Evolutionary conservation across 2,888 invertebrate genomes (phyloP), one percentile per base, ranked within the genome.

Genomic region (Apodemia zela): DNA sequence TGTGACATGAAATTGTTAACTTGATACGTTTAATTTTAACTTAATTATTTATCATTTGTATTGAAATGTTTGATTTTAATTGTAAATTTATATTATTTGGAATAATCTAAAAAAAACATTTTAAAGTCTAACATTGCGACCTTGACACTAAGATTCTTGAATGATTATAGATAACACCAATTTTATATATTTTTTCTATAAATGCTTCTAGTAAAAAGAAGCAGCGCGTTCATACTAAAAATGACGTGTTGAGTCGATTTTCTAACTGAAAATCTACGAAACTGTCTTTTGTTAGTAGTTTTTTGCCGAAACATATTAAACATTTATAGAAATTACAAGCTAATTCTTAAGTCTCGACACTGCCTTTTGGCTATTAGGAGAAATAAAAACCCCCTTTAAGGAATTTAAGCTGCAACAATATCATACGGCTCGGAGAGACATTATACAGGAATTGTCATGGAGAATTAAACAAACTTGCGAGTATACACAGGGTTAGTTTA

Each of bases 201-300:
- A 58, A 61, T 33, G 47, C 42, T 57, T 62, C 51, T 18, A 42
- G 58, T 62, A 58, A 45, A 62, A 57, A 13, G 58, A 8, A 49
- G 59, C 58, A 29, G 51, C 62, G 25, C 21, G 54, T 54, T 51
- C 51, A 25, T 59, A 60, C 33, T 58, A 65, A 42, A 51, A 18
- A 61, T 58, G 66, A 69, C 70, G 68, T 69, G 71, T 71, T 71
- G 68, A 68, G 61, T 71, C 66, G 65, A 68, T 69, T 71, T 71
- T 71, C 69, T 62, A 35, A 51, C 33, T 61, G 68, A 68, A 71
- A 71, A 67, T 68, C 69, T 62, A 69, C 64, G 61, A 71, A 71
- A 71, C 71, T 69, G 69, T 71, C 66, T 10, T 13, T 17, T 60
- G 59, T 54, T 60, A 49, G 49, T 42, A 59, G 29, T 45, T 10